Percentiles rank a stretch among this genome's conserved stretches.
Conservation (phyloP, 2,888 invertebrate species). For the Meliscaeva auricollis region DNA sequence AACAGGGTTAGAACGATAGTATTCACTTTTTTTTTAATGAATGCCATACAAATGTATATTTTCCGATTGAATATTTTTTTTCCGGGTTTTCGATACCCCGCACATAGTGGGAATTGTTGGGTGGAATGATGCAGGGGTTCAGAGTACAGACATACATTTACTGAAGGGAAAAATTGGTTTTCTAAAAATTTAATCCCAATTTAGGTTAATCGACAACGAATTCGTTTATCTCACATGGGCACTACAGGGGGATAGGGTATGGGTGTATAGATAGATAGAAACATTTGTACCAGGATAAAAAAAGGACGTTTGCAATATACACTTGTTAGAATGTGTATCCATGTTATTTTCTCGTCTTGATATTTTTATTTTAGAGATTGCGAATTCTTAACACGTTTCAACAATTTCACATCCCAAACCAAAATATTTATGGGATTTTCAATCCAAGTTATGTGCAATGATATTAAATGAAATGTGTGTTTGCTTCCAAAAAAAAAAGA, state of each 20-base stretch:
- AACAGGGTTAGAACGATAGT: conserved; percentile 51
- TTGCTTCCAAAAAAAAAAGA: conserved; percentile 50
- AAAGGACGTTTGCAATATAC: conserved; percentile 18
- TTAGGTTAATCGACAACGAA: conserved; percentile 75
- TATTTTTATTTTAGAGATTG: conserved; percentile 66
- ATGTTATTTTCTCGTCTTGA: conserved; percentile 20
- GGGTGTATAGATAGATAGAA: conserved; percentile 9
- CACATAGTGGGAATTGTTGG: background rate
- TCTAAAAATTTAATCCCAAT: conserved; percentile 76
- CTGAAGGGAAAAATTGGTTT: conserved; percentile 72
- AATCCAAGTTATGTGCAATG: conserved; percentile 75
- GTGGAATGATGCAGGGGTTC: conserved; percentile 1
- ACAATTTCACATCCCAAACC: conserved; percentile 76
- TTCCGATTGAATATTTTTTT: conserved; percentile 47
- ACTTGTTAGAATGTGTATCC: conserved; percentile 50
- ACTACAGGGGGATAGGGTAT: conserved; percentile 24
- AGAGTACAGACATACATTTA: conserved; percentile 42
- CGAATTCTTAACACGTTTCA: conserved; percentile 77
- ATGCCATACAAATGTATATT: conserved; percentile 41
- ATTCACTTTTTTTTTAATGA: conserved; percentile 60
- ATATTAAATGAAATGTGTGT: conserved; percentile 76
- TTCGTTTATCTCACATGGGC: conserved; percentile 69
- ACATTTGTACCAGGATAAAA: background rate
- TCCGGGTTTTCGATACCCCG: conserved; percentile 1
- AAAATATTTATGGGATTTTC: conserved; percentile 74